Conservation (phyloP, 2,888 invertebrate species). For the Platycheirus albimanus region DNA sequence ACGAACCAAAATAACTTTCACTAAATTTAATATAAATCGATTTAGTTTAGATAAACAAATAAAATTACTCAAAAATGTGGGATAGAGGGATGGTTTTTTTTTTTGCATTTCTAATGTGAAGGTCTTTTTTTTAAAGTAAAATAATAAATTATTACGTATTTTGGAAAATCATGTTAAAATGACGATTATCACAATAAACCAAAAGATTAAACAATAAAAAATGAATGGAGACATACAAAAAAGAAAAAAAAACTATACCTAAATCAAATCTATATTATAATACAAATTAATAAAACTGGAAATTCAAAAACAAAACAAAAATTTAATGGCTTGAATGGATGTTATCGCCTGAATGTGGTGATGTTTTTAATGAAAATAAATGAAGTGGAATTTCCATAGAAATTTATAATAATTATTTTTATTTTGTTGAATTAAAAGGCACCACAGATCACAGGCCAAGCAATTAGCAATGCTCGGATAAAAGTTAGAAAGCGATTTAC, state of each 20-base stretch:
- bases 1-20: conserved; percentile 59
- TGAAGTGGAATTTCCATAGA: conserved; percentile 59
- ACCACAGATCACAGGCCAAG: no score
- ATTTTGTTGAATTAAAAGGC: no score
- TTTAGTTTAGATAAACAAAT: conserved; percentile 77
- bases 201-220: conserved; percentile 48
- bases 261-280: conserved; percentile 55
- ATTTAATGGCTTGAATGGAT: conserved; percentile 36
- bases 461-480: no score
- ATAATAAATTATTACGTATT: conserved; percentile 34
- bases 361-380: conserved; percentile 56
- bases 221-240: conserved; percentile 17
- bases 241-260: conserved; percentile 31
- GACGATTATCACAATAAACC: conserved; percentile 75
- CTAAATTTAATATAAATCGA: conserved; percentile 76
- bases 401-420: no score
- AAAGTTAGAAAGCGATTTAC: no score
- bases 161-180: conserved; percentile 66
- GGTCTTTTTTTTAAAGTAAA: conserved; percentile 64
- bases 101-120: no score
- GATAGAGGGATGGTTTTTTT: no score
- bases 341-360: conserved; percentile 46
- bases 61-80: conserved; percentile 6
- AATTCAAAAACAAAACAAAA: conserved; percentile 13
- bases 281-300: conserved; percentile 31